Evolutionary conservation across 2,113 vertebrate species (phyloP).

Genomic region (Ictalurus furcatus): DNA sequence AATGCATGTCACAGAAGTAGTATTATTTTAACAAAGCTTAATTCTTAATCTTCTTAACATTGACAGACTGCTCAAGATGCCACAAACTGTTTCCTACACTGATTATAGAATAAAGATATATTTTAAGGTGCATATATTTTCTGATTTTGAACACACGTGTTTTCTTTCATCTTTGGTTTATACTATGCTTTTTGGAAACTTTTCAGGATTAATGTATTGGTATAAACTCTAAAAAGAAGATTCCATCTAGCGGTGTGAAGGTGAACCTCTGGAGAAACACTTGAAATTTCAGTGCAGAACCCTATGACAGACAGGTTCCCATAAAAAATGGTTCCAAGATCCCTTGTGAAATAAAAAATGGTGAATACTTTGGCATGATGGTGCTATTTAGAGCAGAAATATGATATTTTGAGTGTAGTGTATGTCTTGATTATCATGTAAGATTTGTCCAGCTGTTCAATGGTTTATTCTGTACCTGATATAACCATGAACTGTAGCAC

Average conservation of each 20-base stretch:
- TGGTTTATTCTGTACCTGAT: constrained; percentile 1
- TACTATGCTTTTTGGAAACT: background rate
- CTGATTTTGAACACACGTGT: background rate
- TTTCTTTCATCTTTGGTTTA: background rate
- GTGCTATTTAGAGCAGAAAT: background rate
- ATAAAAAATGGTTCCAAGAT: background rate
- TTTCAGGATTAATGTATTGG: background rate
- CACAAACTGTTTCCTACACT: background rate
- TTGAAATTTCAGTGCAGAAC: background rate
- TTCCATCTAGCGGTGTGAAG: background rate
- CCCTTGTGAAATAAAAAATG: background rate
- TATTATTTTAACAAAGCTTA: background rate
- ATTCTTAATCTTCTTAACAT: background rate
- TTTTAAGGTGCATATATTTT: background rate
- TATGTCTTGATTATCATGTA: background rate
- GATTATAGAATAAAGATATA: background rate
- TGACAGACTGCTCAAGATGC: background rate
- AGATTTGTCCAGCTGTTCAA: background rate
- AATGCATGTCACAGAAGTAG: background rate
- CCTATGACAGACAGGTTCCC: background rate
- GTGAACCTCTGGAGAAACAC: background rate
- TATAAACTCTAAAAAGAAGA: background rate
- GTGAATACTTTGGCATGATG: background rate
- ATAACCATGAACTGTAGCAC: background rate
- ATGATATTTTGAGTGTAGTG: background rate